Percentiles rank a stretch among this genome's conserved stretches.
Evolutionary conservation across 2,113 vertebrate genomes (phyloP).

Genomic region (Hippocampus barbouri): DNA sequence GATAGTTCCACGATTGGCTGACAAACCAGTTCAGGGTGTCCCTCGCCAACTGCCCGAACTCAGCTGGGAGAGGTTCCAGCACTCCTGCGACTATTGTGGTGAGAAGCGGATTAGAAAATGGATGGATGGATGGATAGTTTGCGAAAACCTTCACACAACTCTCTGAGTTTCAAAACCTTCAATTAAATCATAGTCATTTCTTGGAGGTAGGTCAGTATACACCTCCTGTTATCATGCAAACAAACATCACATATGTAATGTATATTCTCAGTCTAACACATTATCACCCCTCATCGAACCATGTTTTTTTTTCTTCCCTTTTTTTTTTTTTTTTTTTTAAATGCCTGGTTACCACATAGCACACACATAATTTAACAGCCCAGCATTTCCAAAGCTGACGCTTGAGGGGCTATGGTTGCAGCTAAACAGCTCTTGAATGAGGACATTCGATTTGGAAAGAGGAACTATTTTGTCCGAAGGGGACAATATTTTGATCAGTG

Average conservation of each 20-base stretch:
- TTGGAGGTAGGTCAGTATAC: neutral
- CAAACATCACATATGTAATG: constrained; percentile 8
- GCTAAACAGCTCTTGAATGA: neutral
- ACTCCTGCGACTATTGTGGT: too few species aligned
- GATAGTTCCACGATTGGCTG: neutral
- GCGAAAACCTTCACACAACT: neutral
- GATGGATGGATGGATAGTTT: neutral
- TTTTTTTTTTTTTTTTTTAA: too few species aligned
- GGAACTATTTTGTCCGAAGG: neutral
- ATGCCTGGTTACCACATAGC: neutral
- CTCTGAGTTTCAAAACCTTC: neutral
- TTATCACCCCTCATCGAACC: neutral
- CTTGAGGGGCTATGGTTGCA: neutral
- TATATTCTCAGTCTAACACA: neutral
- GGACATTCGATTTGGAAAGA: too few species aligned
- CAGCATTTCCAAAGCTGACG: neutral
- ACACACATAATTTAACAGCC: neutral
- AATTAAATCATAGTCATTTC: neutral
- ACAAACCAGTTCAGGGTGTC: too few species aligned
- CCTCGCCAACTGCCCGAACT: too few species aligned
- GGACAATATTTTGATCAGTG: neutral
- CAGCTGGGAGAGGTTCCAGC: too few species aligned
- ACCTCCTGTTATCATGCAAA: constrained; percentile 19
- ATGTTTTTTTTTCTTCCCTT: neutral
- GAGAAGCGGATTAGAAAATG: too few species aligned